phyloP scores from a whole-genome alignment of 2,113 vertebrate genomes.

The Cyprinus carpio region DNA sequence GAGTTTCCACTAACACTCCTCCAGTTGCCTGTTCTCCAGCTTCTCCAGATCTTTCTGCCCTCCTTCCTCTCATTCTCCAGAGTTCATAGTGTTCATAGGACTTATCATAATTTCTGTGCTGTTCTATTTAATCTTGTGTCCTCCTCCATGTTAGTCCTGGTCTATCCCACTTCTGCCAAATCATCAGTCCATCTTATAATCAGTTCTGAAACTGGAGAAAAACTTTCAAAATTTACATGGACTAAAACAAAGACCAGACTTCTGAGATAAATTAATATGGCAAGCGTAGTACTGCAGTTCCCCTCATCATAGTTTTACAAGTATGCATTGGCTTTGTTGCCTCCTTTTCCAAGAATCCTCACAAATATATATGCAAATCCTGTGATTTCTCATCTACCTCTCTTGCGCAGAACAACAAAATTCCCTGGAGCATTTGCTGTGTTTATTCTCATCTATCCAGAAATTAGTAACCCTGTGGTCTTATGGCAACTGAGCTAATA shows the following conservation, averaged over 20 bases:
- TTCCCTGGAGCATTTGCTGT: not conserved
- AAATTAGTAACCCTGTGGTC: not conserved
- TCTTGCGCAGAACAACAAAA: not conserved
- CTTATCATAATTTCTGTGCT: not conserved
- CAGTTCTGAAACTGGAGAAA: not conserved
- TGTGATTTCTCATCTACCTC: not conserved
- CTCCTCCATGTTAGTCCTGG: not conserved
- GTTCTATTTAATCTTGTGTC: conserved; percentile 24
- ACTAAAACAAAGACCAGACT: not conserved
- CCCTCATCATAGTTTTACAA: not conserved
- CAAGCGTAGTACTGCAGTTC: not conserved
- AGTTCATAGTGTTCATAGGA: conserved; percentile 8
- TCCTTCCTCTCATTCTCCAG: not conserved
- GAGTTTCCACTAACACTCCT: conserved; percentile 21
- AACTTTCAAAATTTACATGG: conserved; percentile 1
- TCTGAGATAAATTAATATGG: not conserved
- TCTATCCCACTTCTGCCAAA: not conserved
- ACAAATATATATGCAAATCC: conserved; percentile 18
- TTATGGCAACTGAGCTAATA: not conserved
- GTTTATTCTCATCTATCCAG: not conserved
- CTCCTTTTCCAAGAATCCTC: not conserved
- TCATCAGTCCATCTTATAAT: not conserved
- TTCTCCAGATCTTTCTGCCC: not conserved
- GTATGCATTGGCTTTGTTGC: not conserved
- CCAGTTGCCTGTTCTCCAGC: not conserved